phyloP scores from a whole-genome alignment of 2,888 invertebrate genomes.

The Rotaria socialis region DNA sequence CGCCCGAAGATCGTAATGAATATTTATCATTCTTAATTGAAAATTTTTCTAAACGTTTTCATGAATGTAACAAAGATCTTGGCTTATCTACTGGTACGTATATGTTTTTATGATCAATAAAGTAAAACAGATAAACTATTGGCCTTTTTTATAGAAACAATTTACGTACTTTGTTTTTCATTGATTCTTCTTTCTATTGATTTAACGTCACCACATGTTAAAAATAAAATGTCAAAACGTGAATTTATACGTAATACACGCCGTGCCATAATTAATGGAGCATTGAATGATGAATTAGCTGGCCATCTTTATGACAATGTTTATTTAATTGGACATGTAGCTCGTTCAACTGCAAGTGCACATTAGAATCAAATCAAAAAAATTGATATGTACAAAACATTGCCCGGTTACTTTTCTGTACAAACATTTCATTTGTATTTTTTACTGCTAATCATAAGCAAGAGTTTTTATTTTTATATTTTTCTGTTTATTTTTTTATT shows the following conservation, averaged over 20 bases:
- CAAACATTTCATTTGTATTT: neutral
- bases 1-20: constrained; percentile 59
- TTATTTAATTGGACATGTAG: constrained; percentile 62
- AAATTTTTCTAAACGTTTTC: constrained; percentile 60
- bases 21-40: constrained; percentile 60
- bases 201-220: constrained; percentile 61
- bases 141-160: constrained; percentile 54
- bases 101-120: no score
- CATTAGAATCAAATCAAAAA: neutral
- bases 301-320: constrained; percentile 63
- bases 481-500: constrained; percentile 20
- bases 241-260: constrained; percentile 63
- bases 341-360: constrained; percentile 48
- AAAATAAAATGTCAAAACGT: constrained; percentile 64
- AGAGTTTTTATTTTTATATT: constrained; percentile 2
- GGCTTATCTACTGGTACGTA: constrained; percentile 59
- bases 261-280: constrained; percentile 53
- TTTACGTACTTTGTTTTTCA: constrained; percentile 62
- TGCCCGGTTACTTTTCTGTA: neutral
- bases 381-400: neutral
- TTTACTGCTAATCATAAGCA: neutral
- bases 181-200: constrained; percentile 63
- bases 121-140: no score
- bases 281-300: constrained; percentile 59
- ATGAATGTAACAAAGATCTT: constrained; percentile 60